These are phyloP conservation scores for Hypercompe scribonia DNA, from an alignment of 2,888 invertebrate species.

Conservation along the genomic window DNA sequence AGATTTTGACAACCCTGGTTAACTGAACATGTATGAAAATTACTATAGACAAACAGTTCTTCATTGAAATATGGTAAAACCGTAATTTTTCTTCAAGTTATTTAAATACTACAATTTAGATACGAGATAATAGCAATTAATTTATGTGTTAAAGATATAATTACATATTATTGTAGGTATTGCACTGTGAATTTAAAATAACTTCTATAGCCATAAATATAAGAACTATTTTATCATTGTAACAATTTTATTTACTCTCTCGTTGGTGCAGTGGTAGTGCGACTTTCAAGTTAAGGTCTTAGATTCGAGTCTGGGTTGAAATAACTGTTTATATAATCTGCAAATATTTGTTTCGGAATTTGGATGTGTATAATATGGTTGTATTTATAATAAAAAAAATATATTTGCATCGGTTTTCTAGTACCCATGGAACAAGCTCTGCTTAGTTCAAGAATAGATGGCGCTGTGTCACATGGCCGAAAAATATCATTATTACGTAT, in stretches of 20 bases:
- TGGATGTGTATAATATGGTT: no score
- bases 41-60: slow-evolving; percentile 4
- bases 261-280: no score
- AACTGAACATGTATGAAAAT: slow-evolving; percentile 6
- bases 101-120: slow-evolving; percentile 7
- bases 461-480: no score
- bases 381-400: no score
- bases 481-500: no score
- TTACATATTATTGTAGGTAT: neutral
- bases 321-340: neutral
- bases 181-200: neutral
- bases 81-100: slow-evolving; percentile 1
- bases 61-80: slow-evolving; percentile 10
- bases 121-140: slow-evolving; percentile 10
- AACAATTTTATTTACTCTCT: no score
- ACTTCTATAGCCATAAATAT: neutral
- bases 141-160: slow-evolving; percentile 5
- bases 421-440: neutral
- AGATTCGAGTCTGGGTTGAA: neutral
- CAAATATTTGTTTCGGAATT: neutral
- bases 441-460: neutral
- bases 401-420: no score
- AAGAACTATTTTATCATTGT: neutral
- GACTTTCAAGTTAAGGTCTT: no score
- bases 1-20: neutral